Conservation (phyloP, 2,888 invertebrate genomes). For the Agriopis leucophaearia region DNA sequence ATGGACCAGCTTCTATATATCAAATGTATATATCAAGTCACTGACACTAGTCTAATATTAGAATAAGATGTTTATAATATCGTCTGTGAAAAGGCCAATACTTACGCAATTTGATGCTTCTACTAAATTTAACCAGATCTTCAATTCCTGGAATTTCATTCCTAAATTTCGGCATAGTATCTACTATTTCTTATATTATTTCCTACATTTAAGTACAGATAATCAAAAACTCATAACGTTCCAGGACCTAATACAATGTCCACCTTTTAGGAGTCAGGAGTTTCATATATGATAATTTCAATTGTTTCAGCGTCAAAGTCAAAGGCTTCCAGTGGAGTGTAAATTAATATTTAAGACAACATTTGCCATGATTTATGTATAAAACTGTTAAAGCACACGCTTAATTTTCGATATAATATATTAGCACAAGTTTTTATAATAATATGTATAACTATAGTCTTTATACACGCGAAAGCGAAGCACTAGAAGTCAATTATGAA, state of each 20-base stretch:
- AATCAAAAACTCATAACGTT: neutral
- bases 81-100: constrained; percentile 38
- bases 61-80: constrained; percentile 26
- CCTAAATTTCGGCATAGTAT: neutral
- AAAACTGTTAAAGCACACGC: constrained; percentile 19
- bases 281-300: constrained; percentile 56
- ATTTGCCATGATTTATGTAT: constrained; percentile 48
- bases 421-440: constrained; percentile 17
- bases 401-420: constrained; percentile 24
- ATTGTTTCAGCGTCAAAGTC: constrained; percentile 83
- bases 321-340: constrained; percentile 70
- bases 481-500: constrained; percentile 35
- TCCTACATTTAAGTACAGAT: constrained; percentile 6
- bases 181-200: neutral
- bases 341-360: constrained; percentile 63
- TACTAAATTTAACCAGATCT: constrained; percentile 31
- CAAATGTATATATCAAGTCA: constrained; percentile 54
- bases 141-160: constrained; percentile 7
- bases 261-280: constrained; percentile 23
- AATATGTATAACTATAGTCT: constrained; percentile 6
- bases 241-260: neutral
- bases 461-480: constrained; percentile 24
- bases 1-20: constrained; percentile 26
- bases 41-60: constrained; percentile 33
- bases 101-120: constrained; percentile 33